These are phyloP conservation scores for Nothocercus julius DNA, from an alignment of 2,113 vertebrate genomes.

Conservation along the genomic window DNA sequence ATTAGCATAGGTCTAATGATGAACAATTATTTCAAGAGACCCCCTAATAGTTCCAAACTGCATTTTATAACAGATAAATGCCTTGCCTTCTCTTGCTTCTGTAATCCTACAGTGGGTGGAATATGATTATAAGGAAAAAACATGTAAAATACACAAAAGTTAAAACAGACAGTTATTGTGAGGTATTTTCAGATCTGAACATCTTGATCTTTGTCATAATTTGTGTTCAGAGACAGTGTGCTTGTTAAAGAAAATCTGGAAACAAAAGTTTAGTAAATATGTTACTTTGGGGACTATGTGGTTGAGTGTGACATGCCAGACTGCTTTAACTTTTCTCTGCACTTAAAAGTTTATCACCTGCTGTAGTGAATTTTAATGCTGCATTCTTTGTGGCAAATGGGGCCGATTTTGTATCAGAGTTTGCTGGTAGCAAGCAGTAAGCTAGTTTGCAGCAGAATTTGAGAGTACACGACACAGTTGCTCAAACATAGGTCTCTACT, in stretches of 20 bases:
- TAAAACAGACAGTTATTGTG: constrained; percentile 34
- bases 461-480: background rate
- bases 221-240: constrained; percentile 4
- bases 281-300: background rate
- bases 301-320: constrained; percentile 3
- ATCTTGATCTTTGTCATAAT: constrained; percentile 49
- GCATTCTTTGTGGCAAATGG: background rate
- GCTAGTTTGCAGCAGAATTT: background rate
- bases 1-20: constrained; percentile 6
- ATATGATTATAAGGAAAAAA: constrained; percentile 15
- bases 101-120: constrained; percentile 20
- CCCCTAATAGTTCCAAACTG: constrained; percentile 2
- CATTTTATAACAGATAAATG: background rate
- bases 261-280: background rate
- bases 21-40: background rate
- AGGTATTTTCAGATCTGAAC: constrained; percentile 50
- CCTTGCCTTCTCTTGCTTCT: background rate
- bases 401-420: background rate
- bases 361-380: constrained; percentile 18
- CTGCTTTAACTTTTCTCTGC: background rate
- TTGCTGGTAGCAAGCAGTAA: too few species aligned
- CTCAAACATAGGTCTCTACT: background rate
- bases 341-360: background rate
- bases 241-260: constrained; percentile 19
- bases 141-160: constrained; percentile 16